Base-by-base conservation (phyloP, 2,888 invertebrate genomes). In the Elegia similella region DNA sequence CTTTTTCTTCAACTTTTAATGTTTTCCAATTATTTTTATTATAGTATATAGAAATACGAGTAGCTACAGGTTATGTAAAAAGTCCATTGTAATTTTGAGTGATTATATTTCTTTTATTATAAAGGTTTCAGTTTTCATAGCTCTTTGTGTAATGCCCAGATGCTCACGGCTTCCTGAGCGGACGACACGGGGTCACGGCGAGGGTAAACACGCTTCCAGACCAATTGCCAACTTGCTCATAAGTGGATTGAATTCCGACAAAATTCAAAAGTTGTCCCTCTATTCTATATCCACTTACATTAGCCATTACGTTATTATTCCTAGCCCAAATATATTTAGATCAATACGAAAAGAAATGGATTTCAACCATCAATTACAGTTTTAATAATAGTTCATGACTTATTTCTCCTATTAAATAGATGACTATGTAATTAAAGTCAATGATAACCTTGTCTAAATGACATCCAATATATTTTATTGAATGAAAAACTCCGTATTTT, bases 161-260 rank as follows among this genome's bases (percentile, higher is more conserved):
- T 68, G 67, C 69, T 72, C 70, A 63, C 72, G 71, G 74, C 66
- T 76, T 76, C 73, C 73, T 72, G 70, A 78, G 75, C 72, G 74
- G 73, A 76, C 75, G 77, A 80, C 80, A 73, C 70, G 79, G 80
- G 81, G 80, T 83, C 81, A 83, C 66, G 70, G 70, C 65, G 75
- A 75, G 78, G 77, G 82, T 79, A 84, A 86, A 85, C 80, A 84
- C 63, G 69, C 71, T 81, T 78, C 73, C 78, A 78, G 73, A 74
- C 78, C 80, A 76, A 82, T 80, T 76, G 78, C 76, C 69, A 80
- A 82, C 81, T 83, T 80, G 68, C 66, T 74, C 73, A 78, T 84
- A 83, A 86, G 84, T 84, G 81, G 80, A 86, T 86, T 84, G 80
- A 78, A 79, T 82, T 76, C 69, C 62, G 69, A 60, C 65, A 67